Evolutionary conservation across 2,113 vertebrate genomes (phyloP).

Genomic region (Ictidomys tridecemlineatus): DNA sequence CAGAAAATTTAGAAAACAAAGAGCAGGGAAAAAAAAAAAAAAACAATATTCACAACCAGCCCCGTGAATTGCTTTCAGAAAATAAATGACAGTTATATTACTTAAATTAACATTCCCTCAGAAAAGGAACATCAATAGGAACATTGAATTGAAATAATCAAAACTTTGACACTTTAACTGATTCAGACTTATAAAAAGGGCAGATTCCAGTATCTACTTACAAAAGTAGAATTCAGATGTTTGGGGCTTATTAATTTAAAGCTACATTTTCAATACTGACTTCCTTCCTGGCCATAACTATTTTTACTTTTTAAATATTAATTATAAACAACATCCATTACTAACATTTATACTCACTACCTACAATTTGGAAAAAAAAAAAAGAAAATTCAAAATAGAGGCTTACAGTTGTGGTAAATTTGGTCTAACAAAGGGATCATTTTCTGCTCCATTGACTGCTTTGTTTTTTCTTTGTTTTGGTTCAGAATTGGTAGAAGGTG

Average conservation of each 20-base stretch:
- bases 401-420: slow-evolving; percentile 99
- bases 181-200: slow-evolving; percentile 19
- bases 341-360: slow-evolving; percentile 16
- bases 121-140: not conserved
- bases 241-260: slow-evolving; percentile 55
- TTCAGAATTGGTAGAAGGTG: slow-evolving; percentile 97
- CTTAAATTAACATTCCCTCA: not conserved
- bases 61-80: not conserved
- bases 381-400: slow-evolving; percentile 66
- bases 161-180: not conserved
- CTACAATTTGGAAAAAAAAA: not conserved
- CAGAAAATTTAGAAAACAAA: slow-evolving; percentile 57
- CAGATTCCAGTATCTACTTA: not conserved
- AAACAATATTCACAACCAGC: not conserved
- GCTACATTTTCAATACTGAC: slow-evolving; percentile 49
- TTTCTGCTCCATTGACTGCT: slow-evolving; percentile 98
- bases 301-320: slow-evolving; percentile 52
- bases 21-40: slow-evolving; percentile 3
- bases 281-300: slow-evolving; percentile 17
- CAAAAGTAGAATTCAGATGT: slow-evolving; percentile 45
- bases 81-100: slow-evolving; percentile 15
- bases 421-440: slow-evolving; percentile 98
- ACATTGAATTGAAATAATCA: not conserved
- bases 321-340: slow-evolving; percentile 49
- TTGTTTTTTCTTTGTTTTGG: slow-evolving; percentile 99